These are phyloP conservation scores for Hirtodrosophila trivittata DNA, from an alignment of 2,888 invertebrate species.

Conservation along the genomic window DNA sequence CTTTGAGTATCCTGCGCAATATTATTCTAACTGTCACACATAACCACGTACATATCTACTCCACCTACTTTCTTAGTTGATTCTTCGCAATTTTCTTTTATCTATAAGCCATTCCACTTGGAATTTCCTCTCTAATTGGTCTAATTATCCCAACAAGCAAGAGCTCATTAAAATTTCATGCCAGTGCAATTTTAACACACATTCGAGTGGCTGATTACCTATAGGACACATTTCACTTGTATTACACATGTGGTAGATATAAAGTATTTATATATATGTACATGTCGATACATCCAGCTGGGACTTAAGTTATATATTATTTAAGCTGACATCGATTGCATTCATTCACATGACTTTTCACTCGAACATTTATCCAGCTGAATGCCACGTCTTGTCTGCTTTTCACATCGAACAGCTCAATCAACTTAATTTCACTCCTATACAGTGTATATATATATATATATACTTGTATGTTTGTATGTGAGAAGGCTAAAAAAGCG, in stretches of 20 bases:
- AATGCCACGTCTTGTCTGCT: neutral
- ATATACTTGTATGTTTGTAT: conserved; percentile 4
- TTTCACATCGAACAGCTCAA: conserved; percentile 50
- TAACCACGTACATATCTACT: too few relatives aligned
- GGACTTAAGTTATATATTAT: neutral
- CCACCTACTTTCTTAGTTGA: too few relatives aligned
- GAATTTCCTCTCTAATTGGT: too few relatives aligned
- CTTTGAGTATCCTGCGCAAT: too few relatives aligned
- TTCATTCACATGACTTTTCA: neutral
- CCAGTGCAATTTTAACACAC: conserved; percentile 12
- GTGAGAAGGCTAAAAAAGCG: conserved; percentile 38
- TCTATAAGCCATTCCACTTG: too few relatives aligned
- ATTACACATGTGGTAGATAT: too few relatives aligned
- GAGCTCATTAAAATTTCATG: conserved; percentile 23
- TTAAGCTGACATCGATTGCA: conserved; percentile 6
- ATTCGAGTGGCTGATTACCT: conserved; percentile 1
- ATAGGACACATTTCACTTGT: conserved; percentile 1
- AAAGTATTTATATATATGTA: too few relatives aligned
- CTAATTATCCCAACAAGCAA: conserved; percentile 17
- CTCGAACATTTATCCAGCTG: neutral
- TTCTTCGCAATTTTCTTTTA: too few relatives aligned
- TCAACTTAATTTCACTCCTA: conserved; percentile 47
- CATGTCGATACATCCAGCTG: too few relatives aligned
- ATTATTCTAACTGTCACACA: too few relatives aligned
- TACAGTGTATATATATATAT: conserved; percentile 7